A percentile compares a stretch with the other conserved stretches of the same genome.
These are phyloP conservation scores for Hoplostethus atlanticus DNA, from an alignment of 2,797 vertebrate species.

Conservation along the genomic window DNA sequence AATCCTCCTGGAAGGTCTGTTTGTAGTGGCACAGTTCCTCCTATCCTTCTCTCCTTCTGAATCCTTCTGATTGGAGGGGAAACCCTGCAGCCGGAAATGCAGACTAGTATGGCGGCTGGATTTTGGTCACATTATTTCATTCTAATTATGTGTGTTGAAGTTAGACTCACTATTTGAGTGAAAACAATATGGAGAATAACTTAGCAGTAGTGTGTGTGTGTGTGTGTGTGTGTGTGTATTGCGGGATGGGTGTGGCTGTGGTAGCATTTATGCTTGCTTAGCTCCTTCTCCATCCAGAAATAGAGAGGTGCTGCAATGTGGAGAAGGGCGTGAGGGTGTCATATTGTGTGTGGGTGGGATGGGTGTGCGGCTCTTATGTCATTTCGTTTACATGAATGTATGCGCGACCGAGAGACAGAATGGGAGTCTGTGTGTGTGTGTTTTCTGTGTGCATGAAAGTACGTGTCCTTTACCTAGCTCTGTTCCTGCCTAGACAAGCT, in stretches of 20 bases:
- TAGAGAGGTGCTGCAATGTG: conserved; percentile 11
- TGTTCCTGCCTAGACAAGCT: conserved; percentile 70
- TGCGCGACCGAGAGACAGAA: too few relatives aligned
- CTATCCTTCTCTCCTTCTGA: too few relatives aligned
- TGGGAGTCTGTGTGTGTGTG: not conserved
- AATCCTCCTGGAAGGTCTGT: too few relatives aligned
- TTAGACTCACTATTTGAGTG: conserved; percentile 18
- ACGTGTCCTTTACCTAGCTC: conserved; percentile 9
- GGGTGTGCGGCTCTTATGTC: not conserved
- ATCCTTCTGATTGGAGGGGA: not conserved
- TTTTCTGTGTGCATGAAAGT: not conserved
- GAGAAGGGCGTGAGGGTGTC: conserved; percentile 10
- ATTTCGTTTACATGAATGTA: too few relatives aligned
- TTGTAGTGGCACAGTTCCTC: too few relatives aligned
- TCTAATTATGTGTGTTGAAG: conserved; percentile 26
- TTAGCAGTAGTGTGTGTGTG: not conserved
- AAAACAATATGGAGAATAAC: conserved; percentile 18
- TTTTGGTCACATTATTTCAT: conserved; percentile 23
- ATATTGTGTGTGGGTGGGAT: not conserved
- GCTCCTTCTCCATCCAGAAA: conserved; percentile 22
- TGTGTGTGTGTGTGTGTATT: conserved; percentile 1
- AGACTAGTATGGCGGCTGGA: not conserved
- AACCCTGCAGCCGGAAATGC: not conserved
- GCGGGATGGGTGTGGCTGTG: conserved; percentile 37
- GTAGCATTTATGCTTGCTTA: not conserved